phyloP scores from a whole-genome alignment of 2,888 invertebrate genomes.

The Mesoligia furuncula region DNA sequence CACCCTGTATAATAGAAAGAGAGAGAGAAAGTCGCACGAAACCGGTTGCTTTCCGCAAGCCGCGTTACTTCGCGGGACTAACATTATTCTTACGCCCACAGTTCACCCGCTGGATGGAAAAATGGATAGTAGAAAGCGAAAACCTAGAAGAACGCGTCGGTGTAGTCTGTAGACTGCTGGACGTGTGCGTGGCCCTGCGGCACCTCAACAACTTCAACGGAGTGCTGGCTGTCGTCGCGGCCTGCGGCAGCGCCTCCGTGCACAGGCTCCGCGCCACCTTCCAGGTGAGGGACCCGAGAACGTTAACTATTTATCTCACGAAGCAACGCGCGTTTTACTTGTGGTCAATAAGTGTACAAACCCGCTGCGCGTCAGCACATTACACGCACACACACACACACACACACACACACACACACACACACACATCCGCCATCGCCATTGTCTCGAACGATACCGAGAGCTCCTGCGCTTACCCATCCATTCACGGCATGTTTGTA shows the following conservation, averaged over 20 bases:
- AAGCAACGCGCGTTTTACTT: no score
- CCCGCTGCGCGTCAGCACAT: no score
- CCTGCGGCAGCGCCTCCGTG: constrained; percentile 97
- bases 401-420: no score
- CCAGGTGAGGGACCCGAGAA: constrained; percentile 84
- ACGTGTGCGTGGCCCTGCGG: constrained; percentile 97
- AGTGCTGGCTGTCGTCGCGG: constrained; percentile 97
- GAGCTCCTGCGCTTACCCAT: no score
- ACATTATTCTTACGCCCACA: constrained; percentile 73
- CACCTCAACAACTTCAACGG: constrained; percentile 99
- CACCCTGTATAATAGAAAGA: neutral
- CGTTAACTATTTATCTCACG: no score
- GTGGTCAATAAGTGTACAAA: no score
- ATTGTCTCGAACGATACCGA: no score
- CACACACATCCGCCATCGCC: no score
- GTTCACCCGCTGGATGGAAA: constrained; percentile 99
- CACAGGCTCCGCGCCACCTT: constrained; percentile 96
- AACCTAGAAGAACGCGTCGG: constrained; percentile 98
- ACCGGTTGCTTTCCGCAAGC: neutral
- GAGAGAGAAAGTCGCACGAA: neutral
- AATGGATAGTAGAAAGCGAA: constrained; percentile 98
- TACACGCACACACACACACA: no score
- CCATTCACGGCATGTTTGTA: neutral
- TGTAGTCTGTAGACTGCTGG: constrained; percentile 96
- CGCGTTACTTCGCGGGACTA: neutral